Evolutionary conservation across 1,140 invertebrate genomes (phyloP).

Genomic region (Micrasema longulum): DNA sequence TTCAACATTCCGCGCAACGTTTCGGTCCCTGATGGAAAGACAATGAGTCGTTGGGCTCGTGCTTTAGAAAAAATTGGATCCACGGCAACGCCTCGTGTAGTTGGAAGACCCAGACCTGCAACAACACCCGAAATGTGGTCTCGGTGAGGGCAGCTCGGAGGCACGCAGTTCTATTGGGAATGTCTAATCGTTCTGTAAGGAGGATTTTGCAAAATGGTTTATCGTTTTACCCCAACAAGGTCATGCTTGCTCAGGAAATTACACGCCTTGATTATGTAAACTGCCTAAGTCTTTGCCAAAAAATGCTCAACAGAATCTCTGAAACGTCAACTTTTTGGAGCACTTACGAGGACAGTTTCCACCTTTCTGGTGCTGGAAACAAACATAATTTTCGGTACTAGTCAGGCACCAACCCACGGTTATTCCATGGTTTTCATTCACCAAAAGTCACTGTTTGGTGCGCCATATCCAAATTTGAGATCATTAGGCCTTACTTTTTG

Average conservation of each 20-base stretch:
- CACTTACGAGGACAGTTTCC: neutral
- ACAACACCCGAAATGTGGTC: neutral
- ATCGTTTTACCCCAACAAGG: too few relatives aligned
- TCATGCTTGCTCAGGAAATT: constrained; percentile 1
- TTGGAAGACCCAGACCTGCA: neutral
- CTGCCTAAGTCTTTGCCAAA: neutral
- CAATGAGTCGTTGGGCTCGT: neutral
- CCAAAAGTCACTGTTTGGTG: too few relatives aligned
- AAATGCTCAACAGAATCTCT: neutral
- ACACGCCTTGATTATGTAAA: neutral
- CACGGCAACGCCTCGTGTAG: neutral
- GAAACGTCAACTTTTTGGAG: neutral
- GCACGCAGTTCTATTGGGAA: neutral
- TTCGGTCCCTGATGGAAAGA: too few relatives aligned
- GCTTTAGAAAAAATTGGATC: neutral
- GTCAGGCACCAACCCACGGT: neutral
- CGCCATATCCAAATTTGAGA: too few relatives aligned
- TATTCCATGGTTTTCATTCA: too few relatives aligned
- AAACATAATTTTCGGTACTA: neutral
- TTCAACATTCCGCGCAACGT: too few relatives aligned
- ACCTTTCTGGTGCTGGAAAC: neutral
- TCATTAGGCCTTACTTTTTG: too few relatives aligned
- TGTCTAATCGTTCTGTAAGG: neutral
- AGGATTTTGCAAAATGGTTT: too few relatives aligned
- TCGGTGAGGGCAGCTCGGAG: neutral